Base-by-base conservation (phyloP, 1,140 invertebrate species). In the Penaeus japonicus region DNA sequence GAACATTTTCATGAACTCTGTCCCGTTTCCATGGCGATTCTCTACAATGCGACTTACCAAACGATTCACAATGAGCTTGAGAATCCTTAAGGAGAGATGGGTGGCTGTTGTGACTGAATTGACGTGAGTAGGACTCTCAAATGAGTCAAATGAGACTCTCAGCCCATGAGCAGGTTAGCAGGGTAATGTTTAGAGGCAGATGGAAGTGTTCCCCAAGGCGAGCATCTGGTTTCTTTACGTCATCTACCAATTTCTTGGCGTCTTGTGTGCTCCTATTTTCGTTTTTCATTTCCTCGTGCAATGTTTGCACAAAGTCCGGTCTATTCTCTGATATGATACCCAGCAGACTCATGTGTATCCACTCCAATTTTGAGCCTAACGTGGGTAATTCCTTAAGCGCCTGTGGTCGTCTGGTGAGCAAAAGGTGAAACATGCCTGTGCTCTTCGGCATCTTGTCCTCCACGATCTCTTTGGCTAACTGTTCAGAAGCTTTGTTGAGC, bases 121-220 rank as follows among this genome's bases (percentile, higher is more conserved):
- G 27, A 87, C 62, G 57, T 27, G 2, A 0, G 12, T 10, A 1
- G 86, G 78, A 35, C 82, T 80, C n/a, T n/a, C n/a, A n/a, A n/a
- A n/a, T n/a, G n/a, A n/a, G n/a, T n/a, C n/a, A n/a, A n/a, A n/a
- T n/a, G n/a, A n/a, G n/a, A n/a, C n/a, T n/a, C 59, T 35, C 39
- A 55, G 86, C 86, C 79, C 79, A 87, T 18, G 83, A 54, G 53
- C 83, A 87, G 15, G 86, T 87, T n/a, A 87, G n/a, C 2, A 87
- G 79, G 17, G 86, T 87, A 22, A 87, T n/a, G 65, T 87, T 87
- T 30, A 87, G 79, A 10, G 86, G 86, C 47, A 87, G 57, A 5
- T 79, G 79, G 18, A 54, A 87, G 24, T 87, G 86, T n/a, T 87
- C 86, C 12, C 78, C 47, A 12, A 87, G 65, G 2, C 59, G 79